Conservation (phyloP, 1,140 invertebrate species). For the Cephus cinctus region DNA sequence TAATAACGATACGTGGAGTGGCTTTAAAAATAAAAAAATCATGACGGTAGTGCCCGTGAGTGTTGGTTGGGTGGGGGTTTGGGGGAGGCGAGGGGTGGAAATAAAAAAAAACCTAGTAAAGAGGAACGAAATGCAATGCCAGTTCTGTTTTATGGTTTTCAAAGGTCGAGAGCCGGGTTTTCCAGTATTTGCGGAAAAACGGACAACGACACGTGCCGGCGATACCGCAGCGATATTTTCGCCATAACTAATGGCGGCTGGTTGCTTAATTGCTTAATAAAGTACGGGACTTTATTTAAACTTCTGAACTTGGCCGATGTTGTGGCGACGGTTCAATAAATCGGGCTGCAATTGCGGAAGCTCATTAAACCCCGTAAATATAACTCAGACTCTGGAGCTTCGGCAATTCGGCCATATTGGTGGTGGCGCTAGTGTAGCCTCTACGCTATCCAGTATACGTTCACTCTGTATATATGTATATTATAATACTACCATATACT, state of each 20-base stretch:
- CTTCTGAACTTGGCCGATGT: slow-evolving; percentile 19
- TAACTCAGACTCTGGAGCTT: too few species aligned
- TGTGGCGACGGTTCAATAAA: slow-evolving; percentile 13
- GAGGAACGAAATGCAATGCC: neutral
- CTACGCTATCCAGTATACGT: too few species aligned
- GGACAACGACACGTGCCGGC: neutral
- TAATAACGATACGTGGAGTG: too few species aligned
- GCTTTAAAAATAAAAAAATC: too few species aligned
- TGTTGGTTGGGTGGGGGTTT: too few species aligned
- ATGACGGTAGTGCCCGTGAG: too few species aligned
- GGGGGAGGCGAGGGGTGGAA: neutral
- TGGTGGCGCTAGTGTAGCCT: too few species aligned
- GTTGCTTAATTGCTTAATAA: slow-evolving; percentile 26
- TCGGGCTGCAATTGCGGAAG: neutral
- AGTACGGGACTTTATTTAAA: slow-evolving; percentile 23
- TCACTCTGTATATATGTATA: too few species aligned
- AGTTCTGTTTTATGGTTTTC: neutral
- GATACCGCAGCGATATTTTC: neutral
- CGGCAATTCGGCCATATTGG: too few species aligned
- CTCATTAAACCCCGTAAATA: slow-evolving; percentile 1
- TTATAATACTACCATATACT: too few species aligned
- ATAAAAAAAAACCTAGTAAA: neutral
- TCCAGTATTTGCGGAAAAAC: neutral
- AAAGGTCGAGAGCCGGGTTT: neutral
- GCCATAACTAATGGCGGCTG: neutral